Conservation (phyloP, 2,888 invertebrate genomes). For the Andrena chrysosceles region DNA sequence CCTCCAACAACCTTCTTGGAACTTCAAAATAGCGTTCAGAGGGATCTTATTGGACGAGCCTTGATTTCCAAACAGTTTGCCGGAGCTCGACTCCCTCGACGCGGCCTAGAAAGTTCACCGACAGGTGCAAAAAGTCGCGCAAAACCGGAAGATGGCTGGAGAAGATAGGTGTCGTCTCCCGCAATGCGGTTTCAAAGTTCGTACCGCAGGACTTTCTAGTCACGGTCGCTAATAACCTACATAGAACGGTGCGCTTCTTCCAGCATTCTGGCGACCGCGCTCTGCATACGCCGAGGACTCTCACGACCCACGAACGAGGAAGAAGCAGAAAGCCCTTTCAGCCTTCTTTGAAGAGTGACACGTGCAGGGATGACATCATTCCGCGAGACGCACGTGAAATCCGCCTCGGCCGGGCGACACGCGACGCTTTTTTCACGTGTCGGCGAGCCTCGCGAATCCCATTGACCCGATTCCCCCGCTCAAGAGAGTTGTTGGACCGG, state of each 20-base stretch:
- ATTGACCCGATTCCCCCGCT: slow-evolving; percentile 67
- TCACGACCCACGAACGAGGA: neutral
- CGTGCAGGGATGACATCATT: neutral
- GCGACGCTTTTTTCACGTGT: too few relatives aligned
- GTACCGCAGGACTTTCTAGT: slow-evolving; percentile 53
- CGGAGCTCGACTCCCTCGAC: neutral
- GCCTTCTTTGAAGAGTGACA: too few relatives aligned
- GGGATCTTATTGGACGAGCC: neutral
- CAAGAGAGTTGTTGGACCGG: slow-evolving; percentile 49
- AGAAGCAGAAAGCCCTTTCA: neutral
- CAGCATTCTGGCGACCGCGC: neutral
- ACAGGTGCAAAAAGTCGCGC: slow-evolving; percentile 56
- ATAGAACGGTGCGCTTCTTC: slow-evolving; percentile 5
- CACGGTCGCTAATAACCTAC: slow-evolving; percentile 44
- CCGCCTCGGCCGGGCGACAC: neutral
- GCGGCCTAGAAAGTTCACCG: slow-evolving; percentile 38
- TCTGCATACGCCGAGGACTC: too few relatives aligned
- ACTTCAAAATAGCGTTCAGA: slow-evolving; percentile 3
- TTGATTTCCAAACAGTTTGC: neutral
- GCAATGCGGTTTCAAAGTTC: slow-evolving; percentile 61
- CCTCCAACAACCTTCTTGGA: neutral
- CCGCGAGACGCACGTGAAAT: neutral
- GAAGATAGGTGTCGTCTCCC: slow-evolving; percentile 50
- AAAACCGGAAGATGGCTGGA: slow-evolving; percentile 39
- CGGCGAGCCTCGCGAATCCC: slow-evolving; percentile 56